Conservation (phyloP, 2,888 invertebrate species). For the Melieria picta region DNA sequence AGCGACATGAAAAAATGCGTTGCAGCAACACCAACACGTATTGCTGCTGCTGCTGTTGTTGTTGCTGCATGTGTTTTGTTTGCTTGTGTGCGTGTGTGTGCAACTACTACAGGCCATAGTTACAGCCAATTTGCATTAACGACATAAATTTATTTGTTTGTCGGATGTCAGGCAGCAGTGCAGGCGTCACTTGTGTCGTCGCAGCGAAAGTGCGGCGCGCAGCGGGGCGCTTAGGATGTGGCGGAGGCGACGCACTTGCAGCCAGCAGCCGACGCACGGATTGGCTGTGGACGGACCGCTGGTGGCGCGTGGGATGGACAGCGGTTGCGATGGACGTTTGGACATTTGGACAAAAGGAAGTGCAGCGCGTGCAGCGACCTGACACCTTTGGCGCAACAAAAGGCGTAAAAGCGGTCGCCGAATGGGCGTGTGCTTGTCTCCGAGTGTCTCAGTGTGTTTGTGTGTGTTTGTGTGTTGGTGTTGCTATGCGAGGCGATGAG, state of each 20-base stretch:
- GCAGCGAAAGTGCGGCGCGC: constrained; percentile 13
- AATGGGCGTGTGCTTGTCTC: not conserved
- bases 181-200: not conserved
- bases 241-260: constrained; percentile 18
- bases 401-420: not conserved
- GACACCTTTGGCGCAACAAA: constrained; percentile 1
- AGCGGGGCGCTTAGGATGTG: constrained; percentile 4
- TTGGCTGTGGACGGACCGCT: too few relatives aligned
- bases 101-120: constrained; percentile 34
- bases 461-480: not conserved
- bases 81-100: constrained; percentile 8
- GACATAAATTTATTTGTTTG: constrained; percentile 43
- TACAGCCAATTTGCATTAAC: constrained; percentile 44
- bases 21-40: too few relatives aligned
- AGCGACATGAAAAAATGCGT: too few relatives aligned
- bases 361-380: constrained; percentile 15
- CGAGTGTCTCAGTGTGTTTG: too few relatives aligned
- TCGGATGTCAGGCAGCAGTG: constrained; percentile 31
- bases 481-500: too few relatives aligned
- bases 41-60: too few relatives aligned
- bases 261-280: not conserved
- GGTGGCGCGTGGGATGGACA: too few relatives aligned
- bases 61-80: too few relatives aligned
- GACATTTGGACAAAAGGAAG: too few relatives aligned
- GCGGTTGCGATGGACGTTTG: too few relatives aligned